These are phyloP conservation scores for Choristoneura rosaceana DNA, from an alignment of 2,888 invertebrate genomes.

Conservation along the genomic window DNA sequence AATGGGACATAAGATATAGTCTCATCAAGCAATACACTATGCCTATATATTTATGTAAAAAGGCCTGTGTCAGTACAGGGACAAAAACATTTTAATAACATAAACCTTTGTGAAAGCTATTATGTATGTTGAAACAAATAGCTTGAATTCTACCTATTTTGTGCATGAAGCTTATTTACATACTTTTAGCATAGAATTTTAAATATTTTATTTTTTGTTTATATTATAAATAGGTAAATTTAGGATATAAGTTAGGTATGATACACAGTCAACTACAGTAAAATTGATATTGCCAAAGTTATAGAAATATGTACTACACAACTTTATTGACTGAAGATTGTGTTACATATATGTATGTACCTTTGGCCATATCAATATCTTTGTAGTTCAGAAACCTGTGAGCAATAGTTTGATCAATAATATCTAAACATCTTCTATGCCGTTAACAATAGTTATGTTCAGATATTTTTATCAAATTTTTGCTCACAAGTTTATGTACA, in stretches of 20 bases:
- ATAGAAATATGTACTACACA: neutral
- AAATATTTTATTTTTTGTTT: slow-evolving; percentile 2
- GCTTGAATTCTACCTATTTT: neutral
- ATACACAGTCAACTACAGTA: neutral
- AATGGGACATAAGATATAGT: neutral
- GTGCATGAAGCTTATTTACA: neutral
- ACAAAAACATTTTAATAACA: neutral
- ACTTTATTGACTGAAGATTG: no score
- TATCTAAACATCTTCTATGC: no score
- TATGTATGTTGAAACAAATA: neutral
- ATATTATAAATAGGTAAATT: neutral
- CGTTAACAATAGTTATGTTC: no score
- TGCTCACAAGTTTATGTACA: no score
- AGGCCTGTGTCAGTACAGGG: neutral
- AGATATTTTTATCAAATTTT: no score
- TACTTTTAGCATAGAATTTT: slow-evolving; percentile 3
- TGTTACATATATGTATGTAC: no score
- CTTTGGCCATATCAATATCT: no score
- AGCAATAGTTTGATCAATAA: no score
- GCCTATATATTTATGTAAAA: neutral
- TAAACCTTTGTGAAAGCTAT: neutral
- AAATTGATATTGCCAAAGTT: no score
- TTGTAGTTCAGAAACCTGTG: no score
- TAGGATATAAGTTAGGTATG: slow-evolving; percentile 2
- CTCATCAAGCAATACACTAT: neutral